Percentiles rank a stretch among this genome's conserved stretches.
Conservation (phyloP, 2,797 vertebrate species). For the Tarsius wallacei region DNA sequence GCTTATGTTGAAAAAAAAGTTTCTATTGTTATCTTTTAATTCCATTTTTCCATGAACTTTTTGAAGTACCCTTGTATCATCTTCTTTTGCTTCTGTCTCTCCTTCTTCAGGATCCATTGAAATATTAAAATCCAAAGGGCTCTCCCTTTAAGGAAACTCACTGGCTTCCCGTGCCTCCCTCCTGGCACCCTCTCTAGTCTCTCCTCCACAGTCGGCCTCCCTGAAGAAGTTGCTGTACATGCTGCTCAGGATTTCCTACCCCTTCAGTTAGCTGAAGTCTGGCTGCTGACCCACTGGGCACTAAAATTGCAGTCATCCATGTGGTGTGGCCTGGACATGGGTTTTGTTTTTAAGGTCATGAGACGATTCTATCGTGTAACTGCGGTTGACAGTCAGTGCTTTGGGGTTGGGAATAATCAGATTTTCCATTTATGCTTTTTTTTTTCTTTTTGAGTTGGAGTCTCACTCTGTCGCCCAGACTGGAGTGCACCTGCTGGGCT, state of each 20-base stretch:
- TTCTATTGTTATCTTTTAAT: too few relatives aligned
- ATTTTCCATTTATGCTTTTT: too few relatives aligned
- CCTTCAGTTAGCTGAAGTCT: background rate
- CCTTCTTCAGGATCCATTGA: too few relatives aligned
- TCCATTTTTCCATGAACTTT: too few relatives aligned
- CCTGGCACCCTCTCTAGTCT: accelerated
- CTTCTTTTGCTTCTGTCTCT: background rate
- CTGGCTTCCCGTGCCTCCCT: accelerated
- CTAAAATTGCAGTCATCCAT: too few relatives aligned
- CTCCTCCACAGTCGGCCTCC: background rate
- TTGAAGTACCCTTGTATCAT: too few relatives aligned
- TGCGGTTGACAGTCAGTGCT: background rate
- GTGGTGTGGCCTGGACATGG: background rate
- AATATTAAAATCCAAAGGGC: background rate
- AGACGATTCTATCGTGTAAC: background rate
- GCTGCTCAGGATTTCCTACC: background rate
- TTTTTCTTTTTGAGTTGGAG: too few relatives aligned
- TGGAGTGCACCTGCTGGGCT: too few relatives aligned
- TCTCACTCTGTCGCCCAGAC: too few relatives aligned
- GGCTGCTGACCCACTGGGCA: background rate
- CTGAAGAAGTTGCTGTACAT: background rate
- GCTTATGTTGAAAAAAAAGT: too few relatives aligned
- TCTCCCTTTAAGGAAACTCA: background rate
- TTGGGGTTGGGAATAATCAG: background rate
- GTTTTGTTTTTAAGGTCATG: background rate